Percentiles rank a stretch among this genome's conserved stretches.
Conservation (phyloP, 1,140 invertebrate genomes). For the Papilio xuthus region DNA sequence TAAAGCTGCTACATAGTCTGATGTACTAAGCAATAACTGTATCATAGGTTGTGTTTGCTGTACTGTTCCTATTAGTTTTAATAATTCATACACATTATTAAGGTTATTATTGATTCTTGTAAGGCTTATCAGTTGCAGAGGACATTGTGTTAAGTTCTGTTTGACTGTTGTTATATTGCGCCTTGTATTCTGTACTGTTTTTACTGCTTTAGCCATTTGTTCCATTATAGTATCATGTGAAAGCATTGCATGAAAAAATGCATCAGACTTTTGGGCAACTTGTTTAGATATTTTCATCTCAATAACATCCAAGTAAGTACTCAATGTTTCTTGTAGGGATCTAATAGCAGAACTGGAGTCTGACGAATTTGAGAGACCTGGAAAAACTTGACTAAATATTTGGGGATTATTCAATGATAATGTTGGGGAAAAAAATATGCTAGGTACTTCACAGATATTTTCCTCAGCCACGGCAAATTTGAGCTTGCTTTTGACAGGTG, state of each 20-base stretch:
- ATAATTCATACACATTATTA: constrained; percentile 85
- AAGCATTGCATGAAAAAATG: constrained; percentile 98
- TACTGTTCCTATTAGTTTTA: constrained; percentile 96
- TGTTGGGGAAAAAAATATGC: constrained; percentile 92
- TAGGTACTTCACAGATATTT: constrained; percentile 85
- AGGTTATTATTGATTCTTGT: constrained; percentile 85
- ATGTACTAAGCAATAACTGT: constrained; percentile 95
- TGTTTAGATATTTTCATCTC: constrained; percentile 98
- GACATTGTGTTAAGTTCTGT: constrained; percentile 89
- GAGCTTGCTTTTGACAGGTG: constrained; percentile 59
- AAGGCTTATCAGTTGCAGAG: constrained; percentile 89
- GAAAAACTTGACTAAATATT: constrained; percentile 95
- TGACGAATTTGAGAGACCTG: constrained; percentile 78
- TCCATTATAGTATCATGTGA: constrained; percentile 97
- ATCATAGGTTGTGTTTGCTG: constrained; percentile 99
- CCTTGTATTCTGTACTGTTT: constrained; percentile 89
- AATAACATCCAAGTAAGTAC: constrained; percentile 96
- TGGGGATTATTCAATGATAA: constrained; percentile 91
- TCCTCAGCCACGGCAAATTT: constrained; percentile 60
- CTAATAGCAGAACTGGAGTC: constrained; percentile 74
- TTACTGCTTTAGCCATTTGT: constrained; percentile 91
- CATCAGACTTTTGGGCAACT: constrained; percentile 97
- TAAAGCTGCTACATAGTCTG: constrained; percentile 98
- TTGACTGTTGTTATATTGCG: constrained; percentile 88
- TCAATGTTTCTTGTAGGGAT: constrained; percentile 86